Base-by-base conservation (phyloP, 2,797 vertebrate species). In the Cirrhinus molitorella region DNA sequence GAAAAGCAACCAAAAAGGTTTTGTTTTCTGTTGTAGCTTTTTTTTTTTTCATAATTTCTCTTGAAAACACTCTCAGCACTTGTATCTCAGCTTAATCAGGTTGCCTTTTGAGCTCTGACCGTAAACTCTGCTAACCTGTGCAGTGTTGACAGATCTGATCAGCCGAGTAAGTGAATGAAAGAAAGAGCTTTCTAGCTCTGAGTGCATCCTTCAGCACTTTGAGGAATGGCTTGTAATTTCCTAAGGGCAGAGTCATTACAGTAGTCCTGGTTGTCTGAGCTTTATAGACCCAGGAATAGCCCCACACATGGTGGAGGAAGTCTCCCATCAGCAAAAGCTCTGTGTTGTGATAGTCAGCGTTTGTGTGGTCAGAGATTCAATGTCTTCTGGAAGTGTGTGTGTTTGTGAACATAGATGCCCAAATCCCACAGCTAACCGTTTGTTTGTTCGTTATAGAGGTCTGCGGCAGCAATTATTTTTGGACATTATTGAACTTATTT, bases 131-230 rank as follows among this genome's bases (percentile, higher is more conserved):
- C 45, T 43, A 65, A 66, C n/a, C 47, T 55, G n/a, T n/a, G 34
- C 28, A 3, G 19, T 43, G 70, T 65, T 34, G 31, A 67, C 71
- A 51, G 45, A 66, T 47, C 65, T 13, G 25, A 81, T 73, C 57
- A 81, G 9, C 25, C 16, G 59, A 23, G 43, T 16, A 53, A 25
- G 6, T 28, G 55, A 75, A 40, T 57, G 21, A 61, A 19, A 17
- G 25, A 72, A 19, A 51, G 59, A 74, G 49, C 0, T 2, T 40
- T 79, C 45, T 21, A 28, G 71, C 61, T 66, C 31, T 40, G 43
- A 82, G 2, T 82, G 80, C 45, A 53, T 74, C 80, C 47, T 82
- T 74, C n/a, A 82, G 71, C 80, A 75, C 71, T 82, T 82, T 75
- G 71, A 82, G 59, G 31, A 82, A 82, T 55, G 49, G 61, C 80